A percentile compares a stretch with the other conserved stretches of the same genome.
Conservation (phyloP, 2,797 vertebrate species). For the Cheirogaleus major region DNA sequence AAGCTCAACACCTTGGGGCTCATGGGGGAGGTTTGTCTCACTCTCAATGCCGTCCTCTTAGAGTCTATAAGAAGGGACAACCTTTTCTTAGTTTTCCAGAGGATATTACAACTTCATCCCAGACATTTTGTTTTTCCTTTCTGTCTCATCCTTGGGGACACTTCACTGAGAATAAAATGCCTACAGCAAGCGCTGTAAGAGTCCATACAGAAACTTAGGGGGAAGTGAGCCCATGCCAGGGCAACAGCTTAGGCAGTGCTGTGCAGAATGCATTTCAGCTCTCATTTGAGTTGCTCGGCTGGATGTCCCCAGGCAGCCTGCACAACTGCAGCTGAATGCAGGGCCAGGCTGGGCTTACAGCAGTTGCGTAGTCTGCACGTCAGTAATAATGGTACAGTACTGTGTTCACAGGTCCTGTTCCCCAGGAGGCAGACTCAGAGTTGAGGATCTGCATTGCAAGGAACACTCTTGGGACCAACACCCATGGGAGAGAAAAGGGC, state of each 20-base stretch:
- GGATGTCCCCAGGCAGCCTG: background rate
- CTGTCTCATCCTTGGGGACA: background rate
- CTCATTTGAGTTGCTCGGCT: background rate
- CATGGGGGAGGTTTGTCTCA: background rate
- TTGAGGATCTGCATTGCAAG: background rate
- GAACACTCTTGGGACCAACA: background rate
- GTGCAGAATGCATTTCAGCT: background rate
- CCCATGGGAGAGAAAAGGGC: background rate
- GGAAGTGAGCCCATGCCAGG: background rate
- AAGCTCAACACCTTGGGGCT: background rate
- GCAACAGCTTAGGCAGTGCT: background rate
- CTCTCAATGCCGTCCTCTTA: background rate
- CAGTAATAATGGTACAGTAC: background rate
- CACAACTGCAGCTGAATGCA: background rate
- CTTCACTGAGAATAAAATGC: slow-evolving; percentile 27
- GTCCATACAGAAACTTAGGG: background rate
- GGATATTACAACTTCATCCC: slow-evolving; percentile 26
- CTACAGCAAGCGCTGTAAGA: background rate
- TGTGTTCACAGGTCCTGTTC: background rate
- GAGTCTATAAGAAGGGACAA: background rate
- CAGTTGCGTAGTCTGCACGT: background rate
- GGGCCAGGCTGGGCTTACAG: background rate
- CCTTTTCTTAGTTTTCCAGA: slow-evolving; percentile 45
- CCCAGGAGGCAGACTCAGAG: background rate
- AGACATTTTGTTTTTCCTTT: slow-evolving; percentile 35